phyloP scores from a whole-genome alignment of 1,140 invertebrate genomes.

The Eriocheir sinensis region DNA sequence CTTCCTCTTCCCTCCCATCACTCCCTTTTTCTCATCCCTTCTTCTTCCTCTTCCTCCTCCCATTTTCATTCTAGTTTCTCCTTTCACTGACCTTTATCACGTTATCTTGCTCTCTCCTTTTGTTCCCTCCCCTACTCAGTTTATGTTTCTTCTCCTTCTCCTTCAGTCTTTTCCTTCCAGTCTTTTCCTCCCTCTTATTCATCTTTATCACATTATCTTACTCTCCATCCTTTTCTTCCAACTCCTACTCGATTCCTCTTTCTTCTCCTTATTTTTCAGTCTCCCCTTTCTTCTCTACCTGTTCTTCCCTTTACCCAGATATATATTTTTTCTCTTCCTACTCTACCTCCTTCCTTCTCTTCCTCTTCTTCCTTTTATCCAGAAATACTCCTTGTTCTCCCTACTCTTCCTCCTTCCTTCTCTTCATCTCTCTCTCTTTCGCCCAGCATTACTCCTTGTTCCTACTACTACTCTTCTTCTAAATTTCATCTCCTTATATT shows the following conservation, averaged over 20 bases:
- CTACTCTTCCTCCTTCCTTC: background rate
- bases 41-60: background rate
- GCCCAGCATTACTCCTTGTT: background rate
- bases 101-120: background rate
- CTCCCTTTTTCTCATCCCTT: background rate
- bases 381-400: background rate
- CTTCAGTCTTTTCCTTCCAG: background rate
- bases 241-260: too few relatives aligned
- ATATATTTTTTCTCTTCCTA: background rate
- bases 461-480: background rate
- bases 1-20: background rate
- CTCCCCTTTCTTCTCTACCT: background rate
- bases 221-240: too few relatives aligned
- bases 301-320: background rate
- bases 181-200: background rate
- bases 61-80: background rate
- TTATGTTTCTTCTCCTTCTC: background rate
- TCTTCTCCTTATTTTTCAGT: conserved; percentile 2
- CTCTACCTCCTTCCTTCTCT: conserved; percentile 22
- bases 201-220: background rate
- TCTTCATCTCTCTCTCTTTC: background rate
- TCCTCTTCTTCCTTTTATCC: background rate
- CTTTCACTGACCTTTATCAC: background rate
- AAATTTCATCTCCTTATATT: too few relatives aligned
- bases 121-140: too few relatives aligned